These are phyloP conservation scores for Oxyruncus cristatus DNA, from an alignment of 2,113 vertebrate species.

Conservation along the genomic window DNA sequence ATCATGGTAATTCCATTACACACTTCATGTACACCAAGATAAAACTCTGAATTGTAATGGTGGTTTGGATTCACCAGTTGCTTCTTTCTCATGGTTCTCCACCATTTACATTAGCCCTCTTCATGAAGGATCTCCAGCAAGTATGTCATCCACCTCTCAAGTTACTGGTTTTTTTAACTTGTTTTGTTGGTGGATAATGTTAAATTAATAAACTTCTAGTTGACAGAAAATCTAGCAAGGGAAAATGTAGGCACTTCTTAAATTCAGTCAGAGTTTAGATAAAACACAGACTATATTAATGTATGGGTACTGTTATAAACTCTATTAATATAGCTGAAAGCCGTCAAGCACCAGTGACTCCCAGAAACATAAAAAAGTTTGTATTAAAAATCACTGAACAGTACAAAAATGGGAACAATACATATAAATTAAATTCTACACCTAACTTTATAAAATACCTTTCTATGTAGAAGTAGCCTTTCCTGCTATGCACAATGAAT, in stretches of 20 bases:
- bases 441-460: slow-evolving; percentile 77
- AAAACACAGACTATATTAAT: slow-evolving; percentile 78
- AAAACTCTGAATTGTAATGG: neutral
- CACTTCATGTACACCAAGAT: neutral
- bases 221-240: slow-evolving; percentile 61
- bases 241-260: slow-evolving; percentile 72
- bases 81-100: neutral
- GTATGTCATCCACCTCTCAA: neutral
- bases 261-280: slow-evolving; percentile 78
- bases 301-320: slow-evolving; percentile 78
- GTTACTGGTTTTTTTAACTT: slow-evolving; percentile 44
- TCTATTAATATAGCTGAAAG: slow-evolving; percentile 84
- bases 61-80: neutral
- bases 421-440: slow-evolving; percentile 81
- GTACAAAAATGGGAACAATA: slow-evolving; percentile 83
- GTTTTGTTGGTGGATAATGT: slow-evolving; percentile 55
- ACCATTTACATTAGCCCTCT: neutral
- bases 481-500: slow-evolving; percentile 50
- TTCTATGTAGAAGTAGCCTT: slow-evolving; percentile 62
- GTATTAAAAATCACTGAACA: slow-evolving; percentile 85
- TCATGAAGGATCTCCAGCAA: slow-evolving; percentile 23
- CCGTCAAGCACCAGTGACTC: slow-evolving; percentile 76
- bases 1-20: neutral
- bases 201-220: slow-evolving; percentile 72
- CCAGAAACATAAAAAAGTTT: slow-evolving; percentile 86